Conservation (phyloP, 2,888 invertebrate genomes). For the Hedychridium roseum region DNA sequence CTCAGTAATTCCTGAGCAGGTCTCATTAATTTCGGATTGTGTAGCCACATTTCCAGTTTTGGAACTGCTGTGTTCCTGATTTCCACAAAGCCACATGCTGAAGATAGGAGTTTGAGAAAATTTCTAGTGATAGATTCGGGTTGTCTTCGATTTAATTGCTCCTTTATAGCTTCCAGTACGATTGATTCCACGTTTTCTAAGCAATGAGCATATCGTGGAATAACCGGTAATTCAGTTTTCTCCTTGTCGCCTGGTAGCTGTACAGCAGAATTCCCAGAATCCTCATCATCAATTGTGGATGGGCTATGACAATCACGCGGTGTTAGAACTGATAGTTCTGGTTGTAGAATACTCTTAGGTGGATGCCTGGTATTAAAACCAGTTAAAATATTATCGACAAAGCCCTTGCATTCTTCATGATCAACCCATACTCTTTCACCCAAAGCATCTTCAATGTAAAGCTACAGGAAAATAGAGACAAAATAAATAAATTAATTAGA, state of each 20-base stretch:
- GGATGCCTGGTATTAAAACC: constrained; percentile 84
- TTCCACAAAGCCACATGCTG: constrained; percentile 87
- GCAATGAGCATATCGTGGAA: constrained; percentile 70
- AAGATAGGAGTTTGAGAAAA: constrained; percentile 84
- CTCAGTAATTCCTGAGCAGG: constrained; percentile 92
- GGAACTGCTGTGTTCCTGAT: constrained; percentile 81
- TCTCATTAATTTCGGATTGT: constrained; percentile 93
- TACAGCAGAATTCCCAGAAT: constrained; percentile 47
- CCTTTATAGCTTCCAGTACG: constrained; percentile 86
- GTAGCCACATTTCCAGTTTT: constrained; percentile 91
- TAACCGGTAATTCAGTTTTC: constrained; percentile 63
- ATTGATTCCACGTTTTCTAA: constrained; percentile 79
- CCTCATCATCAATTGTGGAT: constrained; percentile 59
- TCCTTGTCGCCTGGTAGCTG: constrained; percentile 53
- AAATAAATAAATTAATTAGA: constrained; percentile 5
- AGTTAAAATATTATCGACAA: constrained; percentile 89
- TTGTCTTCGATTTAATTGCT: constrained; percentile 84
- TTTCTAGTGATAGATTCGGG: constrained; percentile 89
- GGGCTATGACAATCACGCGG: constrained; percentile 59
- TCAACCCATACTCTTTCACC: constrained; percentile 96
- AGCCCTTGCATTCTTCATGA: constrained; percentile 86
- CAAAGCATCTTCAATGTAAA: constrained; percentile 93
- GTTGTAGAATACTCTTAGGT: constrained; percentile 74
- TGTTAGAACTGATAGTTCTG: constrained; percentile 64
- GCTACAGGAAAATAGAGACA: constrained; percentile 63